A percentile compares a stretch with the other conserved stretches of the same genome.
phyloP scores from a whole-genome alignment of 1,140 invertebrate species.

The Drosophila truncata region DNA sequence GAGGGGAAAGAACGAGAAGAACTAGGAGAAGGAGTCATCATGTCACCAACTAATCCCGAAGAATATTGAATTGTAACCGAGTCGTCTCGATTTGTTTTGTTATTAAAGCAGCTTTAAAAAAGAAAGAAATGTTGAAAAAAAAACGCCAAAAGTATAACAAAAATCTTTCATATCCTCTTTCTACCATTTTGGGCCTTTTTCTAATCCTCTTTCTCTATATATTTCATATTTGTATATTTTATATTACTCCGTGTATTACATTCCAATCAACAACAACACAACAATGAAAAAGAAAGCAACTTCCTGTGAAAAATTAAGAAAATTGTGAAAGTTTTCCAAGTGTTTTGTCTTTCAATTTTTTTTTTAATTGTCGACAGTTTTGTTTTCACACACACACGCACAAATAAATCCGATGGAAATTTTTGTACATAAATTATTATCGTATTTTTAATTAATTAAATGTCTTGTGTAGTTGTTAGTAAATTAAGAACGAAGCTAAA shows the following conservation, averaged over 20 bases:
- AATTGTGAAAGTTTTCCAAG: constrained; percentile 36
- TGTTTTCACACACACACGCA: constrained; percentile 50
- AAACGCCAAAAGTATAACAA: constrained; percentile 51
- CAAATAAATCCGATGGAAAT: constrained; percentile 76
- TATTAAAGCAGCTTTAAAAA: constrained; percentile 66
- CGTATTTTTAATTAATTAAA: constrained; percentile 78
- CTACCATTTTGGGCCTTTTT: constrained; percentile 25
- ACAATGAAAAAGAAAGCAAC: constrained; percentile 12
- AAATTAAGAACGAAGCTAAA: constrained; percentile 64
- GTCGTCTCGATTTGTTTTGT: constrained; percentile 70
- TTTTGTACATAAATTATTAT: constrained; percentile 82
- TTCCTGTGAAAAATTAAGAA: constrained; percentile 25
- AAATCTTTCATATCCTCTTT: constrained; percentile 11
- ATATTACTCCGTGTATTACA: constrained; percentile 46
- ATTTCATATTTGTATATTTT: constrained; percentile 44
- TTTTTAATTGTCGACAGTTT: constrained; percentile 64
- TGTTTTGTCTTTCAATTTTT: constrained; percentile 38
- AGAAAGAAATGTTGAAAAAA: constrained; percentile 21
- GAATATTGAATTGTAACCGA: constrained; percentile 57
- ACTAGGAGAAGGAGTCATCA: constrained; percentile 46
- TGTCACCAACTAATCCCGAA: constrained; percentile 30
- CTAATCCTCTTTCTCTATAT: constrained; percentile 29
- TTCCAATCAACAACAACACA: constrained; percentile 36
- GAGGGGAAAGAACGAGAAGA: constrained; percentile 35
- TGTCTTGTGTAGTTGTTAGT: constrained; percentile 70